Evolutionary conservation across 2,113 vertebrate genomes (phyloP), one percentile per base, ranked within the genome.

Genomic region (Ophthalmolycus amberensis): DNA sequence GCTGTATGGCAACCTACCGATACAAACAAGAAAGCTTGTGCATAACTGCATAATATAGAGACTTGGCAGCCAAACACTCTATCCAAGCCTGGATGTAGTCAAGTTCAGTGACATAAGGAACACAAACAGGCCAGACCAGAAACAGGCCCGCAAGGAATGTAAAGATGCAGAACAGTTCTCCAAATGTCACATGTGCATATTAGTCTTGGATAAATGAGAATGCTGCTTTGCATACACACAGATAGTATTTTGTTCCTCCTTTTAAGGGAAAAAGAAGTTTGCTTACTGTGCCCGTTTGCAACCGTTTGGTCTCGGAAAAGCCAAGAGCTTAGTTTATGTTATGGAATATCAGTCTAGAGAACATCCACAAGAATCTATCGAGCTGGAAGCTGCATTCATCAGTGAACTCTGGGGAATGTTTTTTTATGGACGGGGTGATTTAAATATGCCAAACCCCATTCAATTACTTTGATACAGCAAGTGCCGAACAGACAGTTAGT

Each of bases 51-150:
- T n/a, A 40, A 52, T 48, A 56, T 2, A 60, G 40, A 80, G 40
- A 80, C 34, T 77, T 73, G 48, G 72, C 59, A 80, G 65, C 22
- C 34, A 80, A 68, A 79, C 25, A 46, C 37, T 62, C 7, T 0
- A 68, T 8, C 2, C 12, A 60, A 66, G 77, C n/a, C 87, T 88
- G 80, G 68, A 75, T 67, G 66, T 42, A 54, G 50, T 88, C 65
- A 77, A 69, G 48, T 59, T 70, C 48, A 66, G 50, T 56, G 72
- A 80, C 76, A 77, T 46, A 71, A 80, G 16, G 9, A 71, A 72
- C 67, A 77, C 56, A 79, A 71, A 75, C 77, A 65, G 34, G 16
- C n/a, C 72, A 69, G 63, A 77, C 67, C 44, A 82, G 44, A 58
- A 76, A 76, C 76, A 62, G 71, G 46, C 60, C 32, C 71, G 60